A percentile compares a stretch with the other conserved stretches of the same genome.
phyloP scores from a whole-genome alignment of 2,888 invertebrate genomes.

The Archaeoteleia sp. region DNA sequence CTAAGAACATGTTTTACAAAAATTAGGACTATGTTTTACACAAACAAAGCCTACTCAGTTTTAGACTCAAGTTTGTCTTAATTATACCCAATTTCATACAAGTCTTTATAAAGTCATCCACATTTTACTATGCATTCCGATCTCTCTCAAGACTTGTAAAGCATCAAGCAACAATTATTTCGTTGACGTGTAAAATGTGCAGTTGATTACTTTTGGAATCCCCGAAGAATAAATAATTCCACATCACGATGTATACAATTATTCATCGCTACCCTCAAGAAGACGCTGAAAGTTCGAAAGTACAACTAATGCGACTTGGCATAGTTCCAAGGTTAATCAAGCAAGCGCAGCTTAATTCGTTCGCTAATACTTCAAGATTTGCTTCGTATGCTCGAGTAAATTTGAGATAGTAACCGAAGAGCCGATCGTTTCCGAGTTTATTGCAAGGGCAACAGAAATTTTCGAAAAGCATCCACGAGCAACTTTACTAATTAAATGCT shows the following conservation, averaged over 20 bases:
- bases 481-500: no score
- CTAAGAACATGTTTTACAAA: no score
- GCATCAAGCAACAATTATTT: constrained; percentile 10
- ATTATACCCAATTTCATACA: no score
- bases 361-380: constrained; percentile 46
- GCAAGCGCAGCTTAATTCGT: constrained; percentile 48
- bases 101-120: no score
- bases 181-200: constrained; percentile 1
- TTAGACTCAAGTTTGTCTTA: no score
- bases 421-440: constrained; percentile 34
- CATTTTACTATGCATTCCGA: no score
- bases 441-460: neutral
- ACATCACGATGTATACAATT: constrained; percentile 29
- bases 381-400: constrained; percentile 43
- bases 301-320: constrained; percentile 48
- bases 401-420: constrained; percentile 36
- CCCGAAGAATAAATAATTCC: constrained; percentile 25
- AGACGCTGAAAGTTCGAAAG: constrained; percentile 38
- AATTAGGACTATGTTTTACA: no score
- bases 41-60: no score
- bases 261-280: constrained; percentile 37
- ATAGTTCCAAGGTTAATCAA: constrained; percentile 46
- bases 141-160: neutral
- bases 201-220: constrained; percentile 22
- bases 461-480: neutral